These are phyloP conservation scores for Apodemus speciosus DNA, from an alignment of 2,113 vertebrate species.

Conservation along the genomic window DNA sequence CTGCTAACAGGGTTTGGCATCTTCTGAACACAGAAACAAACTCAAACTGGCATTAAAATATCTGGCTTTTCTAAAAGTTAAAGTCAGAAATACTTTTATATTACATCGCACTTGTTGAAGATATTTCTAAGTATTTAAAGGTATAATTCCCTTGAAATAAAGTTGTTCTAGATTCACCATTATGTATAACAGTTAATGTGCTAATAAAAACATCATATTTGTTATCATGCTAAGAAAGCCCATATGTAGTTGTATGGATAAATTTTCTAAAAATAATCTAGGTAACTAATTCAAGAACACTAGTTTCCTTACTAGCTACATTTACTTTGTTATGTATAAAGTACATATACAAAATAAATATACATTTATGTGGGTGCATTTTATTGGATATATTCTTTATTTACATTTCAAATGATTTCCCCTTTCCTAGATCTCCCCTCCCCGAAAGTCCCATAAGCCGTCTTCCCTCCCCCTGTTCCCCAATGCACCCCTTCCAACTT, in stretches of 20 bases:
- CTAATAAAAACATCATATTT: not conserved
- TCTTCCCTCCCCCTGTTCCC: too few species aligned
- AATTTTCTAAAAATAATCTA: not conserved
- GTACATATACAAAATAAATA: not conserved
- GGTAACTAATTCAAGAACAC: not conserved
- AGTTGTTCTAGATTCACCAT: not conserved
- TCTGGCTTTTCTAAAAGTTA: not conserved
- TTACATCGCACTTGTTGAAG: not conserved
- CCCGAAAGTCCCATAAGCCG: too few species aligned
- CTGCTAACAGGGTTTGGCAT: not conserved
- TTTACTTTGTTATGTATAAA: not conserved
- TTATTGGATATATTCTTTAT: too few species aligned
- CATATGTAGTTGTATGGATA: not conserved
- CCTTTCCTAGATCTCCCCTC: too few species aligned
- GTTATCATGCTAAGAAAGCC: not conserved
- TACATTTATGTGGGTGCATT: not conserved
- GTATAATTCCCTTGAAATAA: slow-evolving; percentile 43
- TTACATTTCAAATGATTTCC: too few species aligned
- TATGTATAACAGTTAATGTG: not conserved
- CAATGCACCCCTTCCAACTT: too few species aligned
- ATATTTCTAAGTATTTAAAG: slow-evolving; percentile 16
- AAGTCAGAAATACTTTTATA: not conserved
- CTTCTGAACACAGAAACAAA: not conserved
- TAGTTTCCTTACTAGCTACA: not conserved
- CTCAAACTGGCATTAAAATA: not conserved